These are phyloP conservation scores for Pampusana beccarii DNA, from an alignment of 2,113 vertebrate species.

Conservation along the genomic window DNA sequence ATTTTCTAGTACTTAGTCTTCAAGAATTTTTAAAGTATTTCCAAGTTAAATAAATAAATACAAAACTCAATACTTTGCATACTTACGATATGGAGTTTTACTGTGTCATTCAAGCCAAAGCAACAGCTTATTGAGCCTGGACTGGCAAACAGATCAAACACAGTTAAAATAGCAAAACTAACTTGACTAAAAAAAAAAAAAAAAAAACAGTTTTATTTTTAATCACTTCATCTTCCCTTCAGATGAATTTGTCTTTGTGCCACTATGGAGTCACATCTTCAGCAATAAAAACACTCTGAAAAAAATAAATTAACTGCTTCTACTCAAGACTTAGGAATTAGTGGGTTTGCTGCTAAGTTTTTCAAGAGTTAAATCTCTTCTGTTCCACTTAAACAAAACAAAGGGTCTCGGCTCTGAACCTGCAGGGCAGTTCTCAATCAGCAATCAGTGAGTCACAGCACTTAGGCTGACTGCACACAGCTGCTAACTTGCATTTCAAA, in stretches of 20 bases:
- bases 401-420: neutral
- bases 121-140: neutral
- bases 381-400: neutral
- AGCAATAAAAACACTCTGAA: neutral
- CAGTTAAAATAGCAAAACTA: neutral
- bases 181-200: neutral
- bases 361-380: neutral
- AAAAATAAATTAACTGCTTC: neutral
- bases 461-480: neutral
- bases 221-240: neutral
- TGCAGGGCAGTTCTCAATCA: neutral
- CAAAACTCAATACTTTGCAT: neutral
- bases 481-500: neutral
- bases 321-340: neutral
- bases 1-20: neutral
- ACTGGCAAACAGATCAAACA: neutral
- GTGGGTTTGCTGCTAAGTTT: rapidly evolving
- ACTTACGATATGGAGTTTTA: neutral
- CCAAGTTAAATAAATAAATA: neutral
- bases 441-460: neutral
- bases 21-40: neutral
- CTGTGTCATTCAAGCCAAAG: neutral
- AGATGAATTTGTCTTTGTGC: neutral
- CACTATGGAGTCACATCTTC: neutral
- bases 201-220: neutral